These are phyloP conservation scores for Mimachlamys varia DNA, from an alignment of 2,888 invertebrate genomes.

Conservation along the genomic window DNA sequence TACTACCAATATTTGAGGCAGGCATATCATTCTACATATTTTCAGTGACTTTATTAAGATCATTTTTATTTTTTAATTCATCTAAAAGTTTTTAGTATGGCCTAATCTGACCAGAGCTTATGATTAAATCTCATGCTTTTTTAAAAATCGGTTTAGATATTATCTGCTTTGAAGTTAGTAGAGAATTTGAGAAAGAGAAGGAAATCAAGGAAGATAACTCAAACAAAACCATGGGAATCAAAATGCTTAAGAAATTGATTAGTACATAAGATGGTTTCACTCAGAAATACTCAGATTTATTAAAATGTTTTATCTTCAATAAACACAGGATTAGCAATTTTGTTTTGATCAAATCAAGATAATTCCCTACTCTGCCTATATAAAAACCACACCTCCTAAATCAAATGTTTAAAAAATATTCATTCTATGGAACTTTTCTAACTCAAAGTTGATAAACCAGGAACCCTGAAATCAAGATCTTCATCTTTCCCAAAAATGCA, in stretches of 20 bases:
- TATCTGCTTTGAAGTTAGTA: not conserved
- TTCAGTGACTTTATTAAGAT: too few relatives aligned
- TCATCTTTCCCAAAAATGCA: not conserved
- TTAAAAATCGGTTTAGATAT: not conserved
- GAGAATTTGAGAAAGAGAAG: not conserved
- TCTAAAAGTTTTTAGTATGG: too few relatives aligned
- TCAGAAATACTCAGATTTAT: not conserved
- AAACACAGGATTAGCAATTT: not conserved
- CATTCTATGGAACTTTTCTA: too few relatives aligned
- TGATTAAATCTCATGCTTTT: not conserved
- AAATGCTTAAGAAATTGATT: not conserved
- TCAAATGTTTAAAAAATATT: too few relatives aligned
- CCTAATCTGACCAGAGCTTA: not conserved
- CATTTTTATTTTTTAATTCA: too few relatives aligned
- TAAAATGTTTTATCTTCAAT: not conserved
- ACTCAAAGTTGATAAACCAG: not conserved
- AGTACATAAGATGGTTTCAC: not conserved
- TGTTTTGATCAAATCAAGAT: too few relatives aligned
- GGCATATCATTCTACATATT: too few relatives aligned
- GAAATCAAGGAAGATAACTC: conserved; percentile 25
- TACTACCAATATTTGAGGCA: too few relatives aligned
- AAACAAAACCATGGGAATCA: not conserved
- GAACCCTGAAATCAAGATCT: not conserved
- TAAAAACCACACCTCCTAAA: too few relatives aligned
- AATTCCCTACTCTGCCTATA: too few relatives aligned